Percentiles rank a stretch among this genome's conserved stretches.
phyloP scores from a whole-genome alignment of 2,113 vertebrate genomes.

The Phylloscopus trochiloides region DNA sequence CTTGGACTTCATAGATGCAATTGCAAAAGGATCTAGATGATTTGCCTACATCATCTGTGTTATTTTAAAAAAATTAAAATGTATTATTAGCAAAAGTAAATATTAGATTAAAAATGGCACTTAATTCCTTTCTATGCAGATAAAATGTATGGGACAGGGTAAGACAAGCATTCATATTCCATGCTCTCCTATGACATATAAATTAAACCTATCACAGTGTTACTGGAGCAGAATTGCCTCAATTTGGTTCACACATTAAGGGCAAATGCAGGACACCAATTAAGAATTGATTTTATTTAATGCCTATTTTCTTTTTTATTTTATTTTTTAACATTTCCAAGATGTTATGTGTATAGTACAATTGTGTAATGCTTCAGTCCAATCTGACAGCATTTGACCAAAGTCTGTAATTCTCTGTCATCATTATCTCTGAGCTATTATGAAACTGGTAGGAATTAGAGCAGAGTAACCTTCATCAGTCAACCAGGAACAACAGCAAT shows the following conservation, averaged over 20 bases:
- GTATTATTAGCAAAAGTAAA: background rate
- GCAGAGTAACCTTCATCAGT: slow-evolving; percentile 26
- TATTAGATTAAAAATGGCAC: background rate
- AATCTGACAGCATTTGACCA: background rate
- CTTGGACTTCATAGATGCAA: background rate
- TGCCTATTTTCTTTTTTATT: background rate
- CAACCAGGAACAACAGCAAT: slow-evolving; percentile 35
- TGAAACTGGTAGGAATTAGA: slow-evolving; percentile 33
- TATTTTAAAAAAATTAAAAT: background rate
- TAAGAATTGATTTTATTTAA: slow-evolving; percentile 14
- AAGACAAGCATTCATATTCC: background rate
- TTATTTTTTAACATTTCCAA: background rate
- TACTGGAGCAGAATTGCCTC: background rate
- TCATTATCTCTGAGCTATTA: slow-evolving; percentile 48
- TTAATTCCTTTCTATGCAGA: background rate
- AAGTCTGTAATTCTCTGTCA: slow-evolving; percentile 32
- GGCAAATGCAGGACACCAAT: background rate
- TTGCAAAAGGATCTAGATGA: background rate
- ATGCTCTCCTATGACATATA: background rate
- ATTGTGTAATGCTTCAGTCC: background rate
- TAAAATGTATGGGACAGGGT: background rate
- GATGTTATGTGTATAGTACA: background rate
- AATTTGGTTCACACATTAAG: background rate
- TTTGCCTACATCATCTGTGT: background rate
- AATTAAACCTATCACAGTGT: background rate